A percentile compares a stretch with the other conserved stretches of the same genome.
These are phyloP conservation scores for Pionites leucogaster DNA, from an alignment of 2,113 vertebrate species.

Conservation along the genomic window DNA sequence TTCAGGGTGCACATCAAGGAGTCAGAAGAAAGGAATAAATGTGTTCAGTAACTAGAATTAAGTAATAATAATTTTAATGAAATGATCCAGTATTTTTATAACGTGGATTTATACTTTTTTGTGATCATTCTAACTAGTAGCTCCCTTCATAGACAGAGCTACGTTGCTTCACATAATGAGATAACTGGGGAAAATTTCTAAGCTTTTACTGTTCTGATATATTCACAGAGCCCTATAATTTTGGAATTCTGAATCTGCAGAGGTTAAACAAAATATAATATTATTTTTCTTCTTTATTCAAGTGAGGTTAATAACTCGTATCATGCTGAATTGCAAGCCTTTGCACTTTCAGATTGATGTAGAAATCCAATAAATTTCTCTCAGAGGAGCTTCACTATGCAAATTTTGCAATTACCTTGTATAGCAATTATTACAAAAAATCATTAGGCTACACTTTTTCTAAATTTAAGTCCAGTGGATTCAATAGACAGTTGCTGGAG, in stretches of 20 bases:
- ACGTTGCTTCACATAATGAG: not conserved
- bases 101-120: not conserved
- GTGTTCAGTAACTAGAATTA: not conserved
- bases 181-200: not conserved
- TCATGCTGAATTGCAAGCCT: not conserved
- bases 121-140: not conserved
- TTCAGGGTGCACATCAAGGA: not conserved
- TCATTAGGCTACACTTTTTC: not conserved
- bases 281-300: not conserved
- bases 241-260: not conserved
- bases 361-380: not conserved
- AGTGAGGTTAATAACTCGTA: not conserved
- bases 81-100: not conserved
- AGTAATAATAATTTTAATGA: not conserved
- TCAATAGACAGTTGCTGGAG: not conserved
- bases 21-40: not conserved
- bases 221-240: not conserved
- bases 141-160: not conserved
- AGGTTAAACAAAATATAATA: not conserved
- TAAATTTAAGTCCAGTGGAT: not conserved
- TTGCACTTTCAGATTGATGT: not conserved
- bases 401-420: not conserved
- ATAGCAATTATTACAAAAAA: not conserved
- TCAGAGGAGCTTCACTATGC: not conserved
- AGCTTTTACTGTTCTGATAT: not conserved